Conservation (phyloP, 2,113 vertebrate species). For the Loxodonta africana region DNA sequence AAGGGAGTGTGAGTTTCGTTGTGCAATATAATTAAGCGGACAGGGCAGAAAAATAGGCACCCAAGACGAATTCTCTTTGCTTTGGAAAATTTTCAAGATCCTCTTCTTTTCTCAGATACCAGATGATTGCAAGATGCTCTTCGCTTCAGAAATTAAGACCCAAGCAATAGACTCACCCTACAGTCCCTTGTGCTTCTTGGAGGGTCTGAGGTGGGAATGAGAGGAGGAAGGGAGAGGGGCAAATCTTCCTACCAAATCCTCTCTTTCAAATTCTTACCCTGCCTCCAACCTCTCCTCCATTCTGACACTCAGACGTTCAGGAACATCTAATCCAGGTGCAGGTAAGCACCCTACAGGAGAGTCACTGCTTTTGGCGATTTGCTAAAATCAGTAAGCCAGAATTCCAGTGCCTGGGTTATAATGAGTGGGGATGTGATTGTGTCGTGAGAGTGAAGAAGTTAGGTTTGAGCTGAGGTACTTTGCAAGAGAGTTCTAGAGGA, state of each 20-base stretch:
- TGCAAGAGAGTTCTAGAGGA: background rate
- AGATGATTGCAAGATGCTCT: background rate
- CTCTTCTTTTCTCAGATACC: background rate
- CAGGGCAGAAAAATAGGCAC: background rate
- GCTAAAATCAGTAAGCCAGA: background rate
- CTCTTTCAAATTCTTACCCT: background rate
- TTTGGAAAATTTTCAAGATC: background rate
- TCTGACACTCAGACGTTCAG: background rate
- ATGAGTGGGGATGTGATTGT: background rate
- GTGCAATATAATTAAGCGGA: background rate
- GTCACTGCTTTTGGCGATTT: background rate
- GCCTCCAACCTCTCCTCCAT: background rate
- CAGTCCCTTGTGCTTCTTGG: background rate
- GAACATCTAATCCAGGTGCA: background rate
- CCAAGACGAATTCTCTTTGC: background rate
- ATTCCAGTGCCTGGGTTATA: background rate
- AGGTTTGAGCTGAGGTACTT: background rate
- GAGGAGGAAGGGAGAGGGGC: background rate
- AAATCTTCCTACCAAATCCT: background rate
- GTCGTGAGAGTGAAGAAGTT: background rate
- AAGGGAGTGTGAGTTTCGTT: background rate
- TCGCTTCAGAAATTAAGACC: background rate
- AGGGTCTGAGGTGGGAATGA: accelerated
- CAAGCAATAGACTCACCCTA: background rate
- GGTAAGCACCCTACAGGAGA: background rate